Conservation (phyloP, 1,140 invertebrate genomes). For the Drosophila eugracilis region DNA sequence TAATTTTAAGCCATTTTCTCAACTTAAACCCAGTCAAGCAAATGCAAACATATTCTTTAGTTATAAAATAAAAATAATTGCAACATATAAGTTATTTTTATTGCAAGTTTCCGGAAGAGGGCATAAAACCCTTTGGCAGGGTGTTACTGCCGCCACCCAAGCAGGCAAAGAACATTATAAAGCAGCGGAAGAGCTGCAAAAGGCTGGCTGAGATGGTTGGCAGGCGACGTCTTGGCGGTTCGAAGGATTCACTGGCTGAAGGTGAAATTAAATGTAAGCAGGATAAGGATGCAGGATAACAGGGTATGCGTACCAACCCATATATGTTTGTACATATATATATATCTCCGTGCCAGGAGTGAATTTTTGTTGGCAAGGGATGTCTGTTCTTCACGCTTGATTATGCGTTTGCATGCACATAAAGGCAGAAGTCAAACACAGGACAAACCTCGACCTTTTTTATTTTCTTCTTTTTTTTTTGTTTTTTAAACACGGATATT, state of each 20-base stretch:
- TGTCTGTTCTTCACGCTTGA: conserved; percentile 65
- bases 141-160: conserved; percentile 11
- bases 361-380: conserved; percentile 10
- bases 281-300: conserved; percentile 30
- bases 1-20: too few species aligned
- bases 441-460: conserved; percentile 65
- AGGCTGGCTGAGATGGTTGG: conserved; percentile 15
- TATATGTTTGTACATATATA: not conserved
- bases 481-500: conserved; percentile 62
- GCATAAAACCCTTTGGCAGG: not conserved
- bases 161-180: conserved; percentile 29
- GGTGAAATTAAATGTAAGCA: conserved; percentile 83
- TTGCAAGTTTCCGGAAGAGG: not conserved
- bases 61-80: not conserved
- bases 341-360: conserved; percentile 40
- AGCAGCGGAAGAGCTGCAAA: conserved; percentile 28
- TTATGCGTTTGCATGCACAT: conserved; percentile 83
- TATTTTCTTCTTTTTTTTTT: conserved; percentile 43
- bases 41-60: not conserved
- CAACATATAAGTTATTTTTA: not conserved
- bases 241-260: conserved; percentile 53
- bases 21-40: not conserved
- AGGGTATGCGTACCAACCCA: conserved; percentile 18
- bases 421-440: conserved; percentile 79
- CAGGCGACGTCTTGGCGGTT: conserved; percentile 61